Base-by-base conservation (phyloP, 2,797 vertebrate species). In the Parotocinclus haroldoi region DNA sequence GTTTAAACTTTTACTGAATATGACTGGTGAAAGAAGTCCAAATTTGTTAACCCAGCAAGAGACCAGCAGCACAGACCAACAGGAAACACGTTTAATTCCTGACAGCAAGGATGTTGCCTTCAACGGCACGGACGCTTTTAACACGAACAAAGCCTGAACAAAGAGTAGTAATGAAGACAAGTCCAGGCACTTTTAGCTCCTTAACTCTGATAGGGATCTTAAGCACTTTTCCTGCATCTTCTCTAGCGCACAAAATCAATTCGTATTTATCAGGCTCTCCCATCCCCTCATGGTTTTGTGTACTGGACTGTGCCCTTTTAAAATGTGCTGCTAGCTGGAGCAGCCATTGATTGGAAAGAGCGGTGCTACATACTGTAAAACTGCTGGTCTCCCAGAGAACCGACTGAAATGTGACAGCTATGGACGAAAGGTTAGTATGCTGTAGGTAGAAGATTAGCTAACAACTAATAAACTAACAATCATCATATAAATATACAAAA, bases 231-330 rank as follows among this genome's bases (percentile, higher is more conserved):
- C 48, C 51, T 76, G 72, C 27, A 27, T 81, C 76, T 81, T 77
- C 77, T 72, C 58, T 71, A 58, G 63, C 75, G 62, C 76, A 75
- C 66, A 77, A 80, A 83, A 86, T 87, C 84, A 82, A 82, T 84
- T 74, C 67, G 76, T 78, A 81, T 86, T 84, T 83, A 79, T 74
- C 78, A 53, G 65, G 78, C 74, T 76, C 76, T 79, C n/a, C n/a
- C 73, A 71, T 80, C 81, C 78, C 80, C 80, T 53, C 63, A 58
- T 64, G 46, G 58, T 63, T 71, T 75, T 37, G 69, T 76, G 71
- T 74, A 84, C 81, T 70, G 82, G 78, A 73, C 76, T 56, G 62
- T 14, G 72, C 66, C 72, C 73, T 82, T 69, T 84, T 78, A 82
- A 80, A 73, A 74, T 75, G 76, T 76, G 72, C 72, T 71, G 63